Percentiles rank a stretch among this genome's conserved stretches.
Evolutionary conservation across 2,888 invertebrate species (phyloP).

Genomic region (Bombyx huttoni): DNA sequence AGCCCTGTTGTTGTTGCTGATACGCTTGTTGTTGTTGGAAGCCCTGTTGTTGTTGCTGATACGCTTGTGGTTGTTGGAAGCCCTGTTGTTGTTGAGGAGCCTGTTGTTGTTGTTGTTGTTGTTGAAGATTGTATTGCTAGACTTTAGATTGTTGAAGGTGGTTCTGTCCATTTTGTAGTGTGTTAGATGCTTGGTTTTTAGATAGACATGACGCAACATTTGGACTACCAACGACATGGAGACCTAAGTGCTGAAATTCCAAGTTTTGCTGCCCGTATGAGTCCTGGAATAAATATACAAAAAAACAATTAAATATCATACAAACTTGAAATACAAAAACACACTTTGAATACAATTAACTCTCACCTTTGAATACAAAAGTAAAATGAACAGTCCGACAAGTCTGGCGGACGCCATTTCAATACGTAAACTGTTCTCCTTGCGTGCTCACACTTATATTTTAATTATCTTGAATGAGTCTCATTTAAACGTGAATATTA

Average conservation of each 20-base stretch:
- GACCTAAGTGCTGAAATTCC: slow-evolving; percentile 15
- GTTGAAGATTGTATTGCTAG: not conserved
- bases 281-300: slow-evolving; percentile 15
- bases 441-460: slow-evolving; percentile 28
- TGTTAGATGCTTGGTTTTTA: slow-evolving; percentile 4
- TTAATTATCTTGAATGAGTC: slow-evolving; percentile 27
- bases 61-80: not conserved
- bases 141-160: slow-evolving; percentile 10
- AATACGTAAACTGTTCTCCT: slow-evolving; percentile 23
- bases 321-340: not conserved
- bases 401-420: slow-evolving; percentile 36
- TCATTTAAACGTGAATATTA: slow-evolving; percentile 22
- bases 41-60: slow-evolving; percentile 1
- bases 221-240: slow-evolving; percentile 5
- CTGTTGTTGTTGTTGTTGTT: not conserved
- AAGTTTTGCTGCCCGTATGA: slow-evolving; percentile 20
- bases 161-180: slow-evolving; percentile 8
- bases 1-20: not conserved
- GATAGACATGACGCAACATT: not conserved
- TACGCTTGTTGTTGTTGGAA: slow-evolving; percentile 2
- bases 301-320: not conserved
- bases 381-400: slow-evolving; percentile 22
- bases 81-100: not conserved
- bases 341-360: slow-evolving; percentile 3
- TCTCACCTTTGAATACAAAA: slow-evolving; percentile 25